These are phyloP conservation scores for Polymixis flavicincta DNA, from an alignment of 2,888 invertebrate genomes.

Conservation along the genomic window DNA sequence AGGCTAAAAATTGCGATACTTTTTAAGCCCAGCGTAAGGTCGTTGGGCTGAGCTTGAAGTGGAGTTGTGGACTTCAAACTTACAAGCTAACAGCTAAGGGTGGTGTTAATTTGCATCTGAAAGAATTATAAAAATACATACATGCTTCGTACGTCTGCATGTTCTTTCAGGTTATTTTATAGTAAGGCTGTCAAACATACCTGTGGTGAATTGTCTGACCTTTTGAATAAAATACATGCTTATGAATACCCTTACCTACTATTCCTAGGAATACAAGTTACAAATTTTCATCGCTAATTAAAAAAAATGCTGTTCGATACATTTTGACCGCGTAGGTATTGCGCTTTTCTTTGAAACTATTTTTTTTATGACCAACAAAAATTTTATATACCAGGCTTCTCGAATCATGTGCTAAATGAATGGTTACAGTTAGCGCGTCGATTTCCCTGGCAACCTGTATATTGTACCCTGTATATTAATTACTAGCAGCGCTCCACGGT, in stretches of 20 bases:
- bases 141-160: neutral
- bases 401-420: too few relatives aligned
- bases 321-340: too few relatives aligned
- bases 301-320: too few relatives aligned
- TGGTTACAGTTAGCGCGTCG: too few relatives aligned
- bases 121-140: slow-evolving; percentile 6
- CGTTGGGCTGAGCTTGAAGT: slow-evolving; percentile 5
- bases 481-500: too few relatives aligned
- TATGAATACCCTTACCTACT: neutral
- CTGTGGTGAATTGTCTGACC: neutral
- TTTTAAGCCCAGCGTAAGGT: too few relatives aligned
- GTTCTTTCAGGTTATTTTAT: neutral
- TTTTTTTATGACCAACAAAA: too few relatives aligned
- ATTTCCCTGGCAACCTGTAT: neutral
- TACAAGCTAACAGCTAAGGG: neutral
- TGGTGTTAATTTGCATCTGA: slow-evolving; percentile 29
- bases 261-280: neutral
- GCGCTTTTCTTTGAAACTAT: too few relatives aligned
- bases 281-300: too few relatives aligned
- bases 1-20: too few relatives aligned
- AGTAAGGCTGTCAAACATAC: neutral
- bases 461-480: neutral
- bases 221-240: neutral
- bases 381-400: too few relatives aligned
- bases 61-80: slow-evolving; percentile 18